Evolutionary conservation across 1,140 invertebrate genomes (phyloP).

Genomic region (Ceratoteleas bidentatus): DNA sequence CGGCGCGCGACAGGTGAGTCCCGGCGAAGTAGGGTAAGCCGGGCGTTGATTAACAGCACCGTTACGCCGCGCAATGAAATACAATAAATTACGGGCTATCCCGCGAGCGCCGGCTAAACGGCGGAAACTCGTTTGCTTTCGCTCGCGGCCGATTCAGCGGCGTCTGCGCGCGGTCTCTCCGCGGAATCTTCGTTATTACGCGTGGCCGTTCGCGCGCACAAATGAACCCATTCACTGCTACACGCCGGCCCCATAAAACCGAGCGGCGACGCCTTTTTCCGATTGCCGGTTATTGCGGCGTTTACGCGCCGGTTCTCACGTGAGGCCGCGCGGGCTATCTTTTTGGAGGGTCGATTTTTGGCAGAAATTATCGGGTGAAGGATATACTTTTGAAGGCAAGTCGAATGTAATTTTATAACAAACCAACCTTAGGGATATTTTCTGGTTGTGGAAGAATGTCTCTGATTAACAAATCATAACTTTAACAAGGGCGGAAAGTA

Average conservation of each 20-base stretch:
- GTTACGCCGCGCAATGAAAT: conserved; percentile 73
- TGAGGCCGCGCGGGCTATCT: too few relatives aligned
- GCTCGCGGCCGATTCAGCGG: conserved; percentile 52
- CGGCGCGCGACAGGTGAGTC: conserved; percentile 55
- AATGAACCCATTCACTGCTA: conserved; percentile 52
- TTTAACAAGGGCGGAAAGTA: too few relatives aligned
- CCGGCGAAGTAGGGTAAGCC: conserved; percentile 65
- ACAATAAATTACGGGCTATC: conserved; percentile 78
- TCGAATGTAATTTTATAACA: too few relatives aligned
- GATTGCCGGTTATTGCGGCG: conserved; percentile 30
- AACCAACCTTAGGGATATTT: too few relatives aligned
- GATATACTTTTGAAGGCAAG: too few relatives aligned
- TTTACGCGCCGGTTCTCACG: too few relatives aligned
- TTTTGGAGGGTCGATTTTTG: too few relatives aligned
- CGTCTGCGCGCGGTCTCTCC: conserved; percentile 61
- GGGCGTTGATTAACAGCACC: conserved; percentile 74
- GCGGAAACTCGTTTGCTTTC: conserved; percentile 72
- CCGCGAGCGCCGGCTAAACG: conserved; percentile 68
- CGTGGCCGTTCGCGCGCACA: conserved; percentile 40
- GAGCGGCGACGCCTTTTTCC: conserved; percentile 31
- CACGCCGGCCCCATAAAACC: conserved; percentile 31
- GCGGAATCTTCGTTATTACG: conserved; percentile 63
- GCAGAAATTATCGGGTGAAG: too few relatives aligned
- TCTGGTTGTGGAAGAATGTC: too few relatives aligned
- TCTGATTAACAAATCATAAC: too few relatives aligned